These are phyloP conservation scores for Hymenochirus boettgeri DNA, from an alignment of 2,113 vertebrate species.

Conservation along the genomic window DNA sequence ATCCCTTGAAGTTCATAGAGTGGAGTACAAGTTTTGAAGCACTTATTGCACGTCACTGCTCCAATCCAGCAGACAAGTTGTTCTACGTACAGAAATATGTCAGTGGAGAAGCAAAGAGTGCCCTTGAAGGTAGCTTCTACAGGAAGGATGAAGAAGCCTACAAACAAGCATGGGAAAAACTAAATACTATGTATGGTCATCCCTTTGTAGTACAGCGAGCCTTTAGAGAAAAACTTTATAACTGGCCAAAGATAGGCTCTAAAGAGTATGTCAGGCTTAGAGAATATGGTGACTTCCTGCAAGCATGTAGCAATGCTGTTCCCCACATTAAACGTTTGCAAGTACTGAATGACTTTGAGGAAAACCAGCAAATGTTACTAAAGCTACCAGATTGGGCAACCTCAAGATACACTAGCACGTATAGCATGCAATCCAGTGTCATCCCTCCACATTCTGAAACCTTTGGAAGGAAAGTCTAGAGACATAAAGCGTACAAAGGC, in stretches of 20 bases:
- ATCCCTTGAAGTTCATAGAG: too few relatives aligned
- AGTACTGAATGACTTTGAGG: not conserved
- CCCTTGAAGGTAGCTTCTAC: too few relatives aligned
- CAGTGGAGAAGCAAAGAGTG: too few relatives aligned
- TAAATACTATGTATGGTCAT: not conserved
- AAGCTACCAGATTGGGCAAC: too few relatives aligned
- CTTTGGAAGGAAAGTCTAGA: too few relatives aligned
- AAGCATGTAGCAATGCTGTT: too few relatives aligned
- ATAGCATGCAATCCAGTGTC: too few relatives aligned
- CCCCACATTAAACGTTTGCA: not conserved
- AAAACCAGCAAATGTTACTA: not conserved
- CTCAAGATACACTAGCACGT: too few relatives aligned
- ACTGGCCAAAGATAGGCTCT: too few relatives aligned
- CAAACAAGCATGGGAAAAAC: not conserved
- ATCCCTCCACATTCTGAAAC: too few relatives aligned
- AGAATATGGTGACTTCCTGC: not conserved
- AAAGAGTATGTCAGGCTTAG: not conserved
- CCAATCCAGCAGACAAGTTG: not conserved
- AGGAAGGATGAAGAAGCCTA: not conserved
- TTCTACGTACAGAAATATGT: not conserved
- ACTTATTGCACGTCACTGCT: too few relatives aligned
- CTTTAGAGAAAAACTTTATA: not conserved
- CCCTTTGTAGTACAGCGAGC: not conserved
- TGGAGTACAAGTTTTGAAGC: not conserved
- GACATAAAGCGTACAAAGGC: too few relatives aligned